phyloP scores from a whole-genome alignment of 2,797 vertebrate species.

The Esox lucius region DNA sequence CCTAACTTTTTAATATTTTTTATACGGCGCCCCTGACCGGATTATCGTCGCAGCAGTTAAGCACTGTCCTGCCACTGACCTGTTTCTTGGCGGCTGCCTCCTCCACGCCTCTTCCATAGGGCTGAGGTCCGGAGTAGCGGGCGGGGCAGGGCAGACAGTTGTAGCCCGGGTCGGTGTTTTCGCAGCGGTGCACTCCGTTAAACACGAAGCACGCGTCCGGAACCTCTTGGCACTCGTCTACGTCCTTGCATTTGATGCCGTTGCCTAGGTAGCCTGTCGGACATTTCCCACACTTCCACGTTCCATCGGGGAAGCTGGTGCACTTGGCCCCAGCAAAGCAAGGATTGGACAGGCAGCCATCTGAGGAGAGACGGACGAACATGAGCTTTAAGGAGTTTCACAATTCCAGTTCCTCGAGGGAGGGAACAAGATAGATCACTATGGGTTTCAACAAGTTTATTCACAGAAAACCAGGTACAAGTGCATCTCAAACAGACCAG shows the following conservation, averaged over 20 bases:
- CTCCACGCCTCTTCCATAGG: conserved; percentile 87
- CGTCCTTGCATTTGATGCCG: conserved; percentile 88
- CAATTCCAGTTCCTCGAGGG: too few species aligned
- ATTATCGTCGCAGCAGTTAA: background rate
- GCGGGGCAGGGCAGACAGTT: conserved; percentile 94
- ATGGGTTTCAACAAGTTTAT: too few species aligned
- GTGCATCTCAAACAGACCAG: too few species aligned
- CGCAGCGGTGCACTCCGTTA: conserved; percentile 90
- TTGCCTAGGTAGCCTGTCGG: conserved; percentile 90
- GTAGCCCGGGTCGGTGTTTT: conserved; percentile 95
- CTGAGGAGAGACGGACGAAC: conserved; percentile 64
- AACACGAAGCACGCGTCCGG: conserved; percentile 91
- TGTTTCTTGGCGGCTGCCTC: conserved; percentile 90
- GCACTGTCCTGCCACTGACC: conserved; percentile 63
- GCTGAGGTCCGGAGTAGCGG: conserved; percentile 89
- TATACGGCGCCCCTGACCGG: too few species aligned
- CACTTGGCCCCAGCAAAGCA: conserved; percentile 91
- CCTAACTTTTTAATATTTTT: too few species aligned
- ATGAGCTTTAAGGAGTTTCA: background rate
- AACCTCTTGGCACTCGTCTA: conserved; percentile 95
- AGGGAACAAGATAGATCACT: too few species aligned
- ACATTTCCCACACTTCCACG: conserved; percentile 95
- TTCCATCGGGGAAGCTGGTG: conserved; percentile 90
- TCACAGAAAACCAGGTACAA: too few species aligned
- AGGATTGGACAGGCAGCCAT: conserved; percentile 95